Conservation (phyloP, 2,113 vertebrate species). For the Xenus cinereus region DNA sequence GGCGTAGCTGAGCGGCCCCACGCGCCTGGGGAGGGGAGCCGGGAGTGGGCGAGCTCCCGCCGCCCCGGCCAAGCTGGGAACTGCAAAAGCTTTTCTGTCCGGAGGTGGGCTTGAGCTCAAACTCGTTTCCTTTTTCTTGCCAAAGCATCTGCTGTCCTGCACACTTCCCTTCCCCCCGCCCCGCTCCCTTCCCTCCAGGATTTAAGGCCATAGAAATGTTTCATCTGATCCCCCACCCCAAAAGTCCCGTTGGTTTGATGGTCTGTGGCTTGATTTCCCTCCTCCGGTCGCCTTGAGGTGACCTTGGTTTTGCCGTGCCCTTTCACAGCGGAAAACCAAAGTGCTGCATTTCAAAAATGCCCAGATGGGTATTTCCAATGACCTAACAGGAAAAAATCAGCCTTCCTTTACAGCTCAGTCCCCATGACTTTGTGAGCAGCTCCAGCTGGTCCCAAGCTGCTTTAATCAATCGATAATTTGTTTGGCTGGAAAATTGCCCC, state of each 20-base stretch:
- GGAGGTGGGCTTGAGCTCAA: slow-evolving; percentile 25
- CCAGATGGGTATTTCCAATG: slow-evolving; percentile 53
- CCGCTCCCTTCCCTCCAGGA: not conserved
- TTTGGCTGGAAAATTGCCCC: not conserved
- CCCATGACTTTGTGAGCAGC: not conserved
- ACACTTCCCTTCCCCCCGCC: not conserved
- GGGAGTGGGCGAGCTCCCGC: not conserved
- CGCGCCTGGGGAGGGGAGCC: not conserved
- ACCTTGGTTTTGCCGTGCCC: not conserved
- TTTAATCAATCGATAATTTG: not conserved
- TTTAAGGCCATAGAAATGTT: not conserved
- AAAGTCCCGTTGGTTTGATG: not conserved
- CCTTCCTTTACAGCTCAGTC: not conserved
- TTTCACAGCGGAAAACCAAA: not conserved
- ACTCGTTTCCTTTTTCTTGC: not conserved
- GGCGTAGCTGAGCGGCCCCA: not conserved
- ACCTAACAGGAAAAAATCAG: slow-evolving; percentile 25
- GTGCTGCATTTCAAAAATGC: not conserved
- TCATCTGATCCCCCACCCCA: not conserved
- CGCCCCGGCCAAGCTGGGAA: not conserved
- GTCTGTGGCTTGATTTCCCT: not conserved
- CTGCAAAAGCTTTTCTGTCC: not conserved
- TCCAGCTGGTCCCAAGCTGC: not conserved
- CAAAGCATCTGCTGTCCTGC: slow-evolving; percentile 57
- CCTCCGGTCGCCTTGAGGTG: not conserved